Conservation (phyloP, 2,797 vertebrate genomes). For the Schizopygopsis pylzovi region DNA sequence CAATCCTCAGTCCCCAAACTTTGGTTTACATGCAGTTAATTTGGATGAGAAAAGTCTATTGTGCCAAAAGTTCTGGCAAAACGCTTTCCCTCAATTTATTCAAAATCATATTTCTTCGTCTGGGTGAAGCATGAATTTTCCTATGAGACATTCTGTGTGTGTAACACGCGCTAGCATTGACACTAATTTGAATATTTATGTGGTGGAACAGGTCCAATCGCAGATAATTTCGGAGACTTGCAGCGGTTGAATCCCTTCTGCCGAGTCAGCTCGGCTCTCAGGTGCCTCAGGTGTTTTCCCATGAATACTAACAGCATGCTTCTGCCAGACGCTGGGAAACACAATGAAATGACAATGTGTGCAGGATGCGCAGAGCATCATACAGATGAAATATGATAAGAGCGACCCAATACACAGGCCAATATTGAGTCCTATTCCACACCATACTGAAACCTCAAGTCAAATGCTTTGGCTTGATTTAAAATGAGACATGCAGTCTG, state of each 20-base stretch:
- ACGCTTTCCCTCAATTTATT: slow-evolving; percentile 14
- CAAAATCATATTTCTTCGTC: slow-evolving; percentile 20
- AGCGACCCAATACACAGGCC: not conserved
- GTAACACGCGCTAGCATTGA: slow-evolving; percentile 52
- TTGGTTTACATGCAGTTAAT: not conserved
- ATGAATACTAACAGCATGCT: slow-evolving; percentile 35
- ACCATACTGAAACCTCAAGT: not conserved
- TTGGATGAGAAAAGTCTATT: slow-evolving; percentile 25
- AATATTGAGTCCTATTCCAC: not conserved
- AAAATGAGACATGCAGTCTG: not conserved
- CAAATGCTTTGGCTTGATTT: slow-evolving; percentile 19
- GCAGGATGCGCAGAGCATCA: not conserved
- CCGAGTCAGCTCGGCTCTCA: slow-evolving; percentile 44
- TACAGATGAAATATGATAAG: slow-evolving; percentile 30
- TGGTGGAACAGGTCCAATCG: slow-evolving; percentile 67
- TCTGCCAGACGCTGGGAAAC: slow-evolving; percentile 28
- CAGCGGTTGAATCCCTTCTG: slow-evolving; percentile 23
- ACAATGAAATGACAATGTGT: slow-evolving; percentile 38
- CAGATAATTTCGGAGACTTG: slow-evolving; percentile 55
- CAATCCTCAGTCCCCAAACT: slow-evolving; percentile 24
- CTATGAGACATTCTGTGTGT: slow-evolving; percentile 30
- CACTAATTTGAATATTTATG: slow-evolving; percentile 78
- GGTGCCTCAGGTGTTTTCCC: slow-evolving; percentile 50
- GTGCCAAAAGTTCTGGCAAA: slow-evolving; percentile 28
- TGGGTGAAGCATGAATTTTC: slow-evolving; percentile 25